Conservation (phyloP, 2,888 invertebrate genomes). For the Trichopoda pennipes region DNA sequence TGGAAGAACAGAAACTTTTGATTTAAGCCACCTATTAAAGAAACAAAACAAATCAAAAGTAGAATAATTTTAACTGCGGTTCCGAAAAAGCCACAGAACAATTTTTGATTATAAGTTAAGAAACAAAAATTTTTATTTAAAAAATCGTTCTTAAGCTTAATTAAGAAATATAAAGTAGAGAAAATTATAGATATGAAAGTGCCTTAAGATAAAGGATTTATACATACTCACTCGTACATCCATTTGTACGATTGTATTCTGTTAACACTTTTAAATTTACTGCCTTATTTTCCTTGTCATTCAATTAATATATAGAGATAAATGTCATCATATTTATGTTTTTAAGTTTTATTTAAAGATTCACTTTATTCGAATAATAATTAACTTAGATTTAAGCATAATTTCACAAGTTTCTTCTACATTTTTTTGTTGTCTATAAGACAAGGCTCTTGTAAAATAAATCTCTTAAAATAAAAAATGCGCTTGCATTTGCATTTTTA, state of each 20-base stretch:
- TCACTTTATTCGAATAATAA: conserved; percentile 39
- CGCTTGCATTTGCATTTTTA: not conserved
- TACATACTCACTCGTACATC: not conserved
- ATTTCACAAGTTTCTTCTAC: conserved; percentile 25
- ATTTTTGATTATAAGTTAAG: conserved; percentile 49
- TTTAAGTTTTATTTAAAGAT: conserved; percentile 25
- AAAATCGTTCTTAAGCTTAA: conserved; percentile 69
- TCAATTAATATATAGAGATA: not conserved
- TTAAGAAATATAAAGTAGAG: conserved; percentile 56
- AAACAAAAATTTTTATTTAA: conserved; percentile 58
- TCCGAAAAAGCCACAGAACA: conserved; percentile 40
- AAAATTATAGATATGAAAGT: not conserved
- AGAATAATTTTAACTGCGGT: not conserved
- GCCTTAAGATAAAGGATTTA: conserved; percentile 1
- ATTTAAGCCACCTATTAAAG: conserved; percentile 40
- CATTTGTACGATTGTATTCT: too few relatives aligned
- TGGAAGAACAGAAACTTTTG: not conserved
- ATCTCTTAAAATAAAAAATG: not conserved
- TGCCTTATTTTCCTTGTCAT: conserved; percentile 38
- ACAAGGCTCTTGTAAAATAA: not conserved
- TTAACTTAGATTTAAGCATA: conserved; percentile 34
- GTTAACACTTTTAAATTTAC: not conserved
- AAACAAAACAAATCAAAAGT: not conserved
- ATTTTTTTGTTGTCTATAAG: not conserved
- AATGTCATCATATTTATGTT: conserved; percentile 15